phyloP scores from a whole-genome alignment of 2,113 vertebrate species.

The Aix galericulata region DNA sequence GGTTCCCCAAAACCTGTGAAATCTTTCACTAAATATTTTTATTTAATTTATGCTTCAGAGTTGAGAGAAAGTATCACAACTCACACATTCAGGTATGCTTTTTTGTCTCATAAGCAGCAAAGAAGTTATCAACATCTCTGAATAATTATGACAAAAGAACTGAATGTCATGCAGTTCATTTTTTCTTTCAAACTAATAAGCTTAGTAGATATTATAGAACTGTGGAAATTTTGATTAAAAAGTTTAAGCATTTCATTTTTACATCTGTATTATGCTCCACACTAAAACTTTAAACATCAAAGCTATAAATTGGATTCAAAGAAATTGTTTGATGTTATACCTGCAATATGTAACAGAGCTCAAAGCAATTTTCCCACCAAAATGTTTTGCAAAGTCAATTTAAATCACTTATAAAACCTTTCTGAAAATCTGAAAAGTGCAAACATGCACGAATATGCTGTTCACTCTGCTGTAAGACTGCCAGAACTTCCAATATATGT shows the following conservation, averaged over 20 bases:
- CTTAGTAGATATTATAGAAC: constrained; percentile 16
- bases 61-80: not conserved
- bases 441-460: constrained; percentile 49
- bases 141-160: constrained; percentile 12
- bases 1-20: not conserved
- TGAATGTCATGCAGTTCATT: not conserved
- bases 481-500: constrained; percentile 39
- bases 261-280: constrained; percentile 50
- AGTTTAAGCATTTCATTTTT: constrained; percentile 60
- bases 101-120: not conserved
- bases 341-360: constrained; percentile 45
- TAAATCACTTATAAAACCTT: constrained; percentile 54
- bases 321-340: constrained; percentile 69
- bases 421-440: constrained; percentile 56
- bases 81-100: not conserved
- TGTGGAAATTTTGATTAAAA: constrained; percentile 60
- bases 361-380: constrained; percentile 57
- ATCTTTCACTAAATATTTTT: not conserved
- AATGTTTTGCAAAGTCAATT: constrained; percentile 67
- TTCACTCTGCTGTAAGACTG: constrained; percentile 27
- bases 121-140: not conserved
- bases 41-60: not conserved
- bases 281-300: constrained; percentile 72
- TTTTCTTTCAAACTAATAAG: constrained; percentile 50
- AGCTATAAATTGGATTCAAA: constrained; percentile 66